phyloP scores from a whole-genome alignment of 2,888 invertebrate species.

The Acrobasis consociella region DNA sequence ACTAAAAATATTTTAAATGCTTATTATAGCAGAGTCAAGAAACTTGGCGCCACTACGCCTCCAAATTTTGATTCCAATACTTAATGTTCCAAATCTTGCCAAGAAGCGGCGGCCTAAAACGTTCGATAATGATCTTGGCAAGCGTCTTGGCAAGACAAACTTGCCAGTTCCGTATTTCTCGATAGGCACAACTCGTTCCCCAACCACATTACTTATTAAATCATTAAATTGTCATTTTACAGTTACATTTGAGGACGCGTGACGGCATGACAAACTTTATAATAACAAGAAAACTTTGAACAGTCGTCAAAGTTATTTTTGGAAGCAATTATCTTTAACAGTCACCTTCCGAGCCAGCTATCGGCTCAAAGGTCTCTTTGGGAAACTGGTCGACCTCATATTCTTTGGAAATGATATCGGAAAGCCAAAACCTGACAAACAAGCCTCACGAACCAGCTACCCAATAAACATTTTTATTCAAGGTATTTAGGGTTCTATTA shows the following conservation, averaged over 20 bases:
- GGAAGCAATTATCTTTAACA: neutral
- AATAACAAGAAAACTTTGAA: conserved; percentile 12
- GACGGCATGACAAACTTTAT: conserved; percentile 8
- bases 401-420: conserved; percentile 21
- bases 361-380: conserved; percentile 10
- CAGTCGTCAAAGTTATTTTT: neutral
- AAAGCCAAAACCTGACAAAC: conserved; percentile 19
- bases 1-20: neutral
- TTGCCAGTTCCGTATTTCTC: conserved; percentile 14
- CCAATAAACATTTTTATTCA: conserved; percentile 16
- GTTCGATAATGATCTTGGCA: conserved; percentile 24
- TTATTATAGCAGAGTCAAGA: conserved; percentile 3
- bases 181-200: conserved; percentile 16
- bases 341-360: neutral
- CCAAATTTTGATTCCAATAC: conserved; percentile 20
- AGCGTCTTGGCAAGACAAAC: conserved; percentile 20
- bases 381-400: conserved; percentile 23
- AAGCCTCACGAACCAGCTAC: conserved; percentile 14
- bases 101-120: conserved; percentile 16
- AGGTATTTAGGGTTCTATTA: conserved; percentile 22
- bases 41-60: conserved; percentile 16
- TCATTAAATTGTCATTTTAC: conserved; percentile 9
- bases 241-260: conserved; percentile 1
- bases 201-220: conserved; percentile 11
- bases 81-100: conserved; percentile 17